Evolutionary conservation across 2,113 vertebrate species (phyloP).

Genomic region (Pipa parva): DNA sequence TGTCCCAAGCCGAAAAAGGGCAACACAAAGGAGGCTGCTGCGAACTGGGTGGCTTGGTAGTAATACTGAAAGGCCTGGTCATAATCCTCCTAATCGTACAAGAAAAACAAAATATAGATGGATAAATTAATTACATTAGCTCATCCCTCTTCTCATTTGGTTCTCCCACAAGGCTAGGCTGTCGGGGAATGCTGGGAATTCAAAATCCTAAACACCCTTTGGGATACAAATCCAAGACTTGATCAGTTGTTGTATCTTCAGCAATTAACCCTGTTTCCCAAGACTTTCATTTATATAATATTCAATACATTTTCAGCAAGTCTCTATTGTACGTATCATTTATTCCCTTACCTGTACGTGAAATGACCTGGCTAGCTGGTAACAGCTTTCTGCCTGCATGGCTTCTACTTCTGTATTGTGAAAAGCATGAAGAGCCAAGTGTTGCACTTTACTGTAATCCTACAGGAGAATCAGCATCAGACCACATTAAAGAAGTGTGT

Average conservation of each 20-base stretch:
- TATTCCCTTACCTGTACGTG: conserved; percentile 82
- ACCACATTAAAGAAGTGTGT: background rate
- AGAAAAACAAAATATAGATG: no score
- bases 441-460: conserved; percentile 98
- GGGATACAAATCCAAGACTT: no score
- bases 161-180: no score
- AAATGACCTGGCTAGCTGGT: conserved; percentile 93
- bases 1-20: conserved; percentile 97
- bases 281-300: no score
- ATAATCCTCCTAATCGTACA: conserved; percentile 98
- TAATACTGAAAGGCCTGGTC: conserved; percentile 99
- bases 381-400: conserved; percentile 98
- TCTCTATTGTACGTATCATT: no score
- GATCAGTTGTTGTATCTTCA: no score
- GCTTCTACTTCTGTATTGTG: conserved; percentile 98
- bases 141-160: no score
- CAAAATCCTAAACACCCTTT: no score
- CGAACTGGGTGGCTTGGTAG: conserved; percentile 97
- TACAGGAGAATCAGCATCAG: conserved; percentile 46
- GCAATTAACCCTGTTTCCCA: no score
- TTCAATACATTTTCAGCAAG: no score
- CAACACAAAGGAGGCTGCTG: conserved; percentile 91
- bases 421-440: conserved; percentile 95
- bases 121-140: no score
- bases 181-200: no score